Evolutionary conservation across 1,140 invertebrate genomes (phyloP).

Genomic region (Idris sp.): DNA sequence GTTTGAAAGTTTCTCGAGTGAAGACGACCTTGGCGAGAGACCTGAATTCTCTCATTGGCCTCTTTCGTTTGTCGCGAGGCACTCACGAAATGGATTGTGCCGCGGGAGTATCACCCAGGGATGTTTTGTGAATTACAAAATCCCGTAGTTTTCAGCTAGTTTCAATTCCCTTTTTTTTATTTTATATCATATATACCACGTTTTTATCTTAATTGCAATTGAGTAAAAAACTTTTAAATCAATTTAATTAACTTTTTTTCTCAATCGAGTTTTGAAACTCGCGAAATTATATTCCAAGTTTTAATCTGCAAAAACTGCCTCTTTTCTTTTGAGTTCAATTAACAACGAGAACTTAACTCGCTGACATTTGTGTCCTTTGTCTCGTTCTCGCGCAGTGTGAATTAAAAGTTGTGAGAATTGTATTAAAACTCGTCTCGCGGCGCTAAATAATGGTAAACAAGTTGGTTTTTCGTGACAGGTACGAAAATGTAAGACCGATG

Average conservation of each 20-base stretch:
- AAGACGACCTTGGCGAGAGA: slow-evolving; percentile 57
- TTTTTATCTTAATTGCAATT: too few relatives aligned
- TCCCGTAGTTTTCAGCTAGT: too few relatives aligned
- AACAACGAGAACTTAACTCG: slow-evolving; percentile 10
- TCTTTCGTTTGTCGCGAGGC: slow-evolving; percentile 45
- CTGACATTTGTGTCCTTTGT: slow-evolving; percentile 8
- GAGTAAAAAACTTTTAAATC: too few relatives aligned
- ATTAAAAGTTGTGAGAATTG: slow-evolving; percentile 41
- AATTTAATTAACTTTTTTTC: too few relatives aligned
- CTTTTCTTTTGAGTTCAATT: slow-evolving; percentile 9
- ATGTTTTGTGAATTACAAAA: slow-evolving; percentile 32
- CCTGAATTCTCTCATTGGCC: slow-evolving; percentile 58
- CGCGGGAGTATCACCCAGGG: slow-evolving; percentile 18
- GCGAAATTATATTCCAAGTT: too few relatives aligned
- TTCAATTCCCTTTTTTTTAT: too few relatives aligned
- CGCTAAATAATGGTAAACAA: slow-evolving; percentile 41
- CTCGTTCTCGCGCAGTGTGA: neutral
- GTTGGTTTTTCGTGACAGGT: slow-evolving; percentile 39
- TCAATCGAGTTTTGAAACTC: too few relatives aligned
- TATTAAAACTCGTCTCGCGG: slow-evolving; percentile 8
- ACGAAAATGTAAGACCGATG: slow-evolving; percentile 29
- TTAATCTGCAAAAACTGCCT: too few relatives aligned
- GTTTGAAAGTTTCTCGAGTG: slow-evolving; percentile 53
- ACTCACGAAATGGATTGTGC: slow-evolving; percentile 29
- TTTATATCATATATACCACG: too few relatives aligned